phyloP scores from a whole-genome alignment of 2,797 vertebrate genomes.

The Sylvilagus floridanus region DNA sequence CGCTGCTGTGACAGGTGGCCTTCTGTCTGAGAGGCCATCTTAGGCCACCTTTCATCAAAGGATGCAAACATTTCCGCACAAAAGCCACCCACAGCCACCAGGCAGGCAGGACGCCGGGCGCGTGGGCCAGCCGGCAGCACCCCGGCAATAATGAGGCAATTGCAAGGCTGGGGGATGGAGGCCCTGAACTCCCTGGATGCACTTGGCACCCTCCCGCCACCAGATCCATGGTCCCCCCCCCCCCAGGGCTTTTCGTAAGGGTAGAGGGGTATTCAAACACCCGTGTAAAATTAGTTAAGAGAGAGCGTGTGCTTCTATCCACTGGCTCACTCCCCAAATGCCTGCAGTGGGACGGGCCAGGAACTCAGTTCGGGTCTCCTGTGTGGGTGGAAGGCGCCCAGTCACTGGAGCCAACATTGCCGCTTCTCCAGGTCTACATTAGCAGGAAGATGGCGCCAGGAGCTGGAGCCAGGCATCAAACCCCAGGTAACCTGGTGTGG shows the following conservation, averaged over 20 bases:
- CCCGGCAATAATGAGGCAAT: neutral
- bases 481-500: no score
- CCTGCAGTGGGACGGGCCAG: no score
- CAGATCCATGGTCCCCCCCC: neutral
- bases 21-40: neutral
- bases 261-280: no score
- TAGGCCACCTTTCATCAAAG: constrained; percentile 36
- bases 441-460: no score
- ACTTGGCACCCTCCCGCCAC: neutral
- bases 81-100: constrained; percentile 30
- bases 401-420: no score
- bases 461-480: no score
- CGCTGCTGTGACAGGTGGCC: neutral
- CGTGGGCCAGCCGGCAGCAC: neutral
- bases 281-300: no score
- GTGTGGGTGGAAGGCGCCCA: no score
- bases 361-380: no score
- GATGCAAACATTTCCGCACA: neutral
- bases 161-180: neutral
- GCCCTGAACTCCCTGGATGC: neutral
- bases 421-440: no score
- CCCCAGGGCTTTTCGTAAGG: neutral
- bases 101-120: neutral
- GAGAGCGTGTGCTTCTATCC: no score
- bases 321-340: no score